phyloP scores from a whole-genome alignment of 2,888 invertebrate genomes.

The Platycheirus albimanus region DNA sequence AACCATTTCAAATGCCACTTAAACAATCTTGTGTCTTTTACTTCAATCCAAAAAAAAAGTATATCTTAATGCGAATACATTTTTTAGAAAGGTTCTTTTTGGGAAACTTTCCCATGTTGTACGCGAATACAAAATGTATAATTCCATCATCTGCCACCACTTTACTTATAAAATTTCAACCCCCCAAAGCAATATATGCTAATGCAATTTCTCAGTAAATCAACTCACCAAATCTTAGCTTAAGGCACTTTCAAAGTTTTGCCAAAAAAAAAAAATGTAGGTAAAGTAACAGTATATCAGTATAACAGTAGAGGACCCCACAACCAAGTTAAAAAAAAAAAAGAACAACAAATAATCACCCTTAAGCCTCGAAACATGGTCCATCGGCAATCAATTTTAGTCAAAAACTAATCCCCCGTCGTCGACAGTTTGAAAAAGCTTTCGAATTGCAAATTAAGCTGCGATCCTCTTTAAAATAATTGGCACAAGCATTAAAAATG shows the following conservation, averaged over 20 bases:
- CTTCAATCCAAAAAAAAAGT: too few species aligned
- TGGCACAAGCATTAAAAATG: constrained; percentile 62
- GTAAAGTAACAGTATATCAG: too few species aligned
- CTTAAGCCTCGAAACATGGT: constrained; percentile 7
- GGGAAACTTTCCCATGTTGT: too few species aligned
- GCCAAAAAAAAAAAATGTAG: not conserved
- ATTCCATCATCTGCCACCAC: constrained; percentile 8
- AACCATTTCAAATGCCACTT: too few species aligned
- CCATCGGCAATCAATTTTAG: constrained; percentile 60
- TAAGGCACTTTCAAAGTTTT: constrained; percentile 29
- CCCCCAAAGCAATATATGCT: constrained; percentile 40
- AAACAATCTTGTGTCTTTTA: too few species aligned
- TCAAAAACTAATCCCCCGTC: constrained; percentile 60
- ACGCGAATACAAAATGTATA: too few species aligned
- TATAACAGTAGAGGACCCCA: too few species aligned
- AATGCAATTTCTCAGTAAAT: constrained; percentile 48
- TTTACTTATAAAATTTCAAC: constrained; percentile 5
- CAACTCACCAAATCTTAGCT: constrained; percentile 38
- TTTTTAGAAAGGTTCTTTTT: too few species aligned
- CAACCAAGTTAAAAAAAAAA: not conserved
- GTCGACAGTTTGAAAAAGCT: constrained; percentile 49
- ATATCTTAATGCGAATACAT: too few species aligned
- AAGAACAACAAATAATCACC: constrained; percentile 10
- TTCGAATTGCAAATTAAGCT: constrained; percentile 63
- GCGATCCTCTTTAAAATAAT: constrained; percentile 60